Percentiles rank a stretch among this genome's conserved stretches.
Evolutionary conservation across 2,113 vertebrate genomes (phyloP).

Genomic region (Coregonus clupeaformis): DNA sequence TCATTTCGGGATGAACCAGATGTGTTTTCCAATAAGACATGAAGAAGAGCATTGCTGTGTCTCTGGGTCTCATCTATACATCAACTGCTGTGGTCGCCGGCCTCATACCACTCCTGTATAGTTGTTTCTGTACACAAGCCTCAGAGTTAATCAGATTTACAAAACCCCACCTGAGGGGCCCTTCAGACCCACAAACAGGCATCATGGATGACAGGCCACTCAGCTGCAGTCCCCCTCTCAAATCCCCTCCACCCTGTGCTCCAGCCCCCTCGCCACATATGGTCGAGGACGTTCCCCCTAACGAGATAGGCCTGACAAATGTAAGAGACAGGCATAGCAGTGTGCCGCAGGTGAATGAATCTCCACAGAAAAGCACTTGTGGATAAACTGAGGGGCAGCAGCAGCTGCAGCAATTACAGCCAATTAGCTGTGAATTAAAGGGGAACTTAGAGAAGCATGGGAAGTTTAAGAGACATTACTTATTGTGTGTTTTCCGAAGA

Average conservation of each 20-base stretch:
- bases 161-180: conserved; percentile 40
- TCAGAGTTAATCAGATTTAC: conserved; percentile 27
- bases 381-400: neutral
- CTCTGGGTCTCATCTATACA: neutral
- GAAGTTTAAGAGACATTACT: conserved; percentile 33
- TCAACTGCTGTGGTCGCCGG: neutral
- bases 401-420: conserved; percentile 37
- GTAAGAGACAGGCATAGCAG: conserved; percentile 9
- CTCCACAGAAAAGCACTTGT: conserved; percentile 34
- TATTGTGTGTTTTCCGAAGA: conserved; percentile 6
- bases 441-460: conserved; percentile 28
- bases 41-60: neutral
- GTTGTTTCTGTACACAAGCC: neutral
- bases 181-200: conserved; percentile 13
- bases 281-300: conserved; percentile 48
- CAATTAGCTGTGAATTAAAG: conserved; percentile 39
- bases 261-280: conserved; percentile 41
- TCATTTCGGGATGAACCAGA: neutral
- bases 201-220: conserved; percentile 4
- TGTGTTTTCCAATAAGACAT: neutral
- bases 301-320: conserved; percentile 35
- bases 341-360: conserved; percentile 1
- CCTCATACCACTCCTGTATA: neutral
- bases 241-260: neutral
- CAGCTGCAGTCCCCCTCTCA: too few relatives aligned